Evolutionary conservation across 2,888 invertebrate genomes (phyloP).

Genomic region (Cynaeus angustus): DNA sequence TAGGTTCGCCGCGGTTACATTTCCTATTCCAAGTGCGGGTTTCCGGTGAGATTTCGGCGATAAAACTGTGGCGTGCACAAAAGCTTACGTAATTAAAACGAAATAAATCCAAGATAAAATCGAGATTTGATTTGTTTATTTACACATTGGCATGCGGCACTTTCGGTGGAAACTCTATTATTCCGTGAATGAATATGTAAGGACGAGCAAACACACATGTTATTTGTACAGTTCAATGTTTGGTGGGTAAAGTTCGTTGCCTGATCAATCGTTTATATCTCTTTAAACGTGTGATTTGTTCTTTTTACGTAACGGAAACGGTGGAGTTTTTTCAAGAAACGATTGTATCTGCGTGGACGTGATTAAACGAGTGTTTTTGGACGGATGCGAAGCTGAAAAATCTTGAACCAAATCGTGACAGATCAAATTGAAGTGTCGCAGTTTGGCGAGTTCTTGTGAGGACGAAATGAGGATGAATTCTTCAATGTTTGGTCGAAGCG

Average conservation of each 20-base stretch:
- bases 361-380: neutral
- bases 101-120: no score
- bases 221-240: conserved; percentile 30
- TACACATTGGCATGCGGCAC: no score
- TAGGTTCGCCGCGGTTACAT: conserved; percentile 22
- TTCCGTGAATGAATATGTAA: no score
- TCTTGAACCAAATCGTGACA: neutral
- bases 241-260: conserved; percentile 39
- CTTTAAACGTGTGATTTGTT: neutral
- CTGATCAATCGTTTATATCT: conserved; percentile 31
- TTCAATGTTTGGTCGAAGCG: no score
- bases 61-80: conserved; percentile 14
- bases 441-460: neutral
- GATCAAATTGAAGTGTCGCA: conserved; percentile 8
- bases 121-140: no score
- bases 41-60: conserved; percentile 35
- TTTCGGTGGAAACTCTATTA: no score
- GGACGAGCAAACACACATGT: conserved; percentile 26
- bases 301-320: conserved; percentile 6
- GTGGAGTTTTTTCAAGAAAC: no score
- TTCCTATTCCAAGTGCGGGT: conserved; percentile 25
- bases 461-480: no score
- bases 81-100: conserved; percentile 15
- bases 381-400: neutral
- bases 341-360: no score